Percentiles rank a stretch among this genome's conserved stretches.
Conservation (phyloP, 2,113 vertebrate genomes). For the Lophius piscatorius region DNA sequence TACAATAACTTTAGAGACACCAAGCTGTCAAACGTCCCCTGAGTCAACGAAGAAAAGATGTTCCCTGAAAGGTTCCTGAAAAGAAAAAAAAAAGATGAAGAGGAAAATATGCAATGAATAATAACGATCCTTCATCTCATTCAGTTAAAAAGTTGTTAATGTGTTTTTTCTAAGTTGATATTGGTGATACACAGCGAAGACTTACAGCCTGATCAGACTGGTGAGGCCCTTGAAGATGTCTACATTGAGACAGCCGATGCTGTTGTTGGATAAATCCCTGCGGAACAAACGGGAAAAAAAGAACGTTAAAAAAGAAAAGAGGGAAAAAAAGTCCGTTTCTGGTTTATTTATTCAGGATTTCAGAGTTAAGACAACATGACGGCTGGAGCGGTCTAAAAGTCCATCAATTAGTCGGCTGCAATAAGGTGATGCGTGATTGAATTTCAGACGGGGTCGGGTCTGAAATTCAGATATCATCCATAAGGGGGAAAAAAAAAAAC, state of each 20-base stretch:
- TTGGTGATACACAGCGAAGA: no score
- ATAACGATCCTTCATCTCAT: no score
- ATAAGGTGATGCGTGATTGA: not conserved
- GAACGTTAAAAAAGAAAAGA: not conserved
- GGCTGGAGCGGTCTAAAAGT: not conserved
- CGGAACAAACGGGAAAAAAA: constrained; percentile 19
- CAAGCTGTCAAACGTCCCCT: constrained; percentile 93
- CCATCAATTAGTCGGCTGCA: not conserved
- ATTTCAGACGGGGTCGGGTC: not conserved
- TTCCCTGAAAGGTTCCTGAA: constrained; percentile 95
- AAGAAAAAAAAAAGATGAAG: constrained; percentile 9
- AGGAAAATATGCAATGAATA: no score
- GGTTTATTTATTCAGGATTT: constrained; percentile 10
- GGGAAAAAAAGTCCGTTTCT: not conserved
- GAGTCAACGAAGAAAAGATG: constrained; percentile 91
- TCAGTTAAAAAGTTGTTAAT: no score
- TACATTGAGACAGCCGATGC: constrained; percentile 92
- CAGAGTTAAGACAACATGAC: not conserved
- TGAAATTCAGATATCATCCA: constrained; percentile 4
- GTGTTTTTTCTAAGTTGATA: no score
- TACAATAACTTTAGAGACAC: constrained; percentile 90
- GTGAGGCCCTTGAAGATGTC: constrained; percentile 92
- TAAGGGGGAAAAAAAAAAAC: not conserved
- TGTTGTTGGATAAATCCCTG: constrained; percentile 95
- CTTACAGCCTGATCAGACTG: constrained; percentile 92